Conservation (phyloP, 2,888 invertebrate species). For the Chymomyza amoena region DNA sequence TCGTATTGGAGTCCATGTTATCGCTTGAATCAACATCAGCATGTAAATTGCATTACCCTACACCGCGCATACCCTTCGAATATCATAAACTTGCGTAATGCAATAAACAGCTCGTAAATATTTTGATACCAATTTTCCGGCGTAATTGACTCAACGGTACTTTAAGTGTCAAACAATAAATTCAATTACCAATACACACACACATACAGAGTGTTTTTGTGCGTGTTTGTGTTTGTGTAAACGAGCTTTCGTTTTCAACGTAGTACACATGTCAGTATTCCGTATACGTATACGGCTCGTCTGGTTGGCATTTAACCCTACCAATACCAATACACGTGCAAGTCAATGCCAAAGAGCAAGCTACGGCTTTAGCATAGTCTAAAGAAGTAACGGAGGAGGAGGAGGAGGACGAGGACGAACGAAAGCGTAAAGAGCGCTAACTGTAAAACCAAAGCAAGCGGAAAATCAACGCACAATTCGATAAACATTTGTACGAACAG, state of each 20-base stretch:
- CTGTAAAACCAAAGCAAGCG: constrained; percentile 63
- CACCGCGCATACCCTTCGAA: constrained; percentile 17
- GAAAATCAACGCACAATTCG: constrained; percentile 71
- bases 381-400: constrained; percentile 19
- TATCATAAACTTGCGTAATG: constrained; percentile 59
- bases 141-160: constrained; percentile 76
- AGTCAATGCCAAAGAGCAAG: not conserved
- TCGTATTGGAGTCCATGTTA: constrained; percentile 35
- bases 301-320: constrained; percentile 63
- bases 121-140: constrained; percentile 75
- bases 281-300: constrained; percentile 12
- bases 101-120: constrained; percentile 75
- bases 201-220: constrained; percentile 10
- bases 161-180: constrained; percentile 77
- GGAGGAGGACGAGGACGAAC: constrained; percentile 29
- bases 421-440: not conserved
- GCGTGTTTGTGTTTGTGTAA: not conserved
- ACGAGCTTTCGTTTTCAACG: not conserved
- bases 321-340: constrained; percentile 58
- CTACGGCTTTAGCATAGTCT: not conserved
- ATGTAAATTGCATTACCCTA: constrained; percentile 70
- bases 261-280: constrained; percentile 16
- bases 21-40: constrained; percentile 51
- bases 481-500: constrained; percentile 65
- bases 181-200: constrained; percentile 73